phyloP scores from a whole-genome alignment of 2,888 invertebrate species.

The Leptinotarsa tumamoca region DNA sequence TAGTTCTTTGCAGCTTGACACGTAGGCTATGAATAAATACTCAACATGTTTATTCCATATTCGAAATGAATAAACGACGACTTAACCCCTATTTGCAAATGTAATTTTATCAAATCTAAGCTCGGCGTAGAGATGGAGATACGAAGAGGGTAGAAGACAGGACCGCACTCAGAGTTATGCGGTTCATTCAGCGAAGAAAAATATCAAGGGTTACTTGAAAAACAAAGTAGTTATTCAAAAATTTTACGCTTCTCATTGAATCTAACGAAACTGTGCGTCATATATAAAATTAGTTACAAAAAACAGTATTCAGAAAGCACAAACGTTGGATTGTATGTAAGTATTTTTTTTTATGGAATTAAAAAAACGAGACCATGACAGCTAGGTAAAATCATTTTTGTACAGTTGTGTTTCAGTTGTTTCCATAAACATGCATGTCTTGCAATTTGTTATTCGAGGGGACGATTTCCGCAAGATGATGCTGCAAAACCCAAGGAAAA shows the following conservation, averaged over 20 bases:
- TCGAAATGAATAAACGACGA: slow-evolving; percentile 57
- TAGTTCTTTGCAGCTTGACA: slow-evolving; percentile 23
- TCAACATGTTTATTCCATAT: slow-evolving; percentile 56
- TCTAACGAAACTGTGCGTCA: no score
- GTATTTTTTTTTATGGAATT: no score
- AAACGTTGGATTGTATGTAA: no score
- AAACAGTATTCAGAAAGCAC: no score
- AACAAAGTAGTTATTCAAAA: no score
- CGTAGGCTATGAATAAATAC: slow-evolving; percentile 48
- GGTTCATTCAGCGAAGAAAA: no score
- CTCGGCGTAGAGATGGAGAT: slow-evolving; percentile 45
- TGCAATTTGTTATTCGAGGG: background rate
- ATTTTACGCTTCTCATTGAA: no score
- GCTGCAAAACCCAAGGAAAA: background rate
- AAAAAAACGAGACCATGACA: no score
- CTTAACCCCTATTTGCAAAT: slow-evolving; percentile 65
- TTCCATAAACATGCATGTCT: background rate
- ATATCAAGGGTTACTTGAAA: no score
- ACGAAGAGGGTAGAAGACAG: slow-evolving; percentile 31
- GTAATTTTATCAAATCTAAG: slow-evolving; percentile 64
- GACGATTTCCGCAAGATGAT: background rate
- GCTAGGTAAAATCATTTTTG: no score
- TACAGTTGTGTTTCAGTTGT: no score
- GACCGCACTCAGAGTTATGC: slow-evolving; percentile 14
- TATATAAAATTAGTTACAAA: no score